phyloP scores from a whole-genome alignment of 2,797 vertebrate genomes.

The Phalloptychus januarius region DNA sequence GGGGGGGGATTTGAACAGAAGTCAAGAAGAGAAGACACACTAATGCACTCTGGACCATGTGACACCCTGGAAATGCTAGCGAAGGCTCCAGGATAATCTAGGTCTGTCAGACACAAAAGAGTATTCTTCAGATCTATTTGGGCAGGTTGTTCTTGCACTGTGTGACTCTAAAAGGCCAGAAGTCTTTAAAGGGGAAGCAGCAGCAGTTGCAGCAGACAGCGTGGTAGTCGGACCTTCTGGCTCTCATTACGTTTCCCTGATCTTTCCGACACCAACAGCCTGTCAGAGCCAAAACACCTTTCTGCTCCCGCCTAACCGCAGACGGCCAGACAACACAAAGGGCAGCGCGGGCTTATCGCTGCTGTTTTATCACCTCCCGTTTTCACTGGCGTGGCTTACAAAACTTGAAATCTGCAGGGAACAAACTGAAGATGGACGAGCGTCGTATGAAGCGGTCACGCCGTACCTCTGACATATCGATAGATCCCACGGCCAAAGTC shows the following conservation, averaged over 20 bases:
- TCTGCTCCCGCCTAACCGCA: neutral
- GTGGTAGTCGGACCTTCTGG: neutral
- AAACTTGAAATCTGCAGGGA: neutral
- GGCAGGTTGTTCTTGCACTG: neutral
- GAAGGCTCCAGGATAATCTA: neutral
- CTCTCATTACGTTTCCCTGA: slow-evolving; percentile 30
- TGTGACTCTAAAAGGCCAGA: slow-evolving; percentile 4
- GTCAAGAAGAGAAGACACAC: neutral
- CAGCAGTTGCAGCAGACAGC: neutral
- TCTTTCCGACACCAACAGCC: slow-evolving; percentile 7
- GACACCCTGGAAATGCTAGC: neutral
- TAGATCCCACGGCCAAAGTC: slow-evolving; percentile 90
- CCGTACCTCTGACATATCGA: slow-evolving; percentile 95
- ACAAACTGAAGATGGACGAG: neutral
- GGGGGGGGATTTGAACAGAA: no score
- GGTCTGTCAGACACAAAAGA: neutral
- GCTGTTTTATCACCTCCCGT: no score
- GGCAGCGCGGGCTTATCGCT: neutral
- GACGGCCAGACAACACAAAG: slow-evolving; percentile 1
- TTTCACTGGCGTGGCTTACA: neutral
- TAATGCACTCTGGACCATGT: neutral
- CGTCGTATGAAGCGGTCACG: neutral
- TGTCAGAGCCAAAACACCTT: slow-evolving; percentile 12
- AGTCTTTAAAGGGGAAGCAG: slow-evolving; percentile 1
- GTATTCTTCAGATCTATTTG: slow-evolving; percentile 1